Evolutionary conservation across 2,113 vertebrate species (phyloP).

Genomic region (Apodemus speciosus): DNA sequence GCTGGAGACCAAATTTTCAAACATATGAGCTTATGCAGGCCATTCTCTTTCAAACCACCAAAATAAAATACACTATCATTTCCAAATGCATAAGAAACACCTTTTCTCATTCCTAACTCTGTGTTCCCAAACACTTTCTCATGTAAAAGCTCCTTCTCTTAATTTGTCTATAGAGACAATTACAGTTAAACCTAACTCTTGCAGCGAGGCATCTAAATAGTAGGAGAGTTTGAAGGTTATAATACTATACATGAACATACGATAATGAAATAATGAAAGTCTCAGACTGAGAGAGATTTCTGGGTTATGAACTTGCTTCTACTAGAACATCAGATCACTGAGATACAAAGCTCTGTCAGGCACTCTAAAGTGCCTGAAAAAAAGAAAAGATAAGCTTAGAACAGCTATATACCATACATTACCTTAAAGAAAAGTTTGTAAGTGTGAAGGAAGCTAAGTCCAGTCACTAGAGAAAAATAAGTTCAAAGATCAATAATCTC

Average conservation of each 20-base stretch:
- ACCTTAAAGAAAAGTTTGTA: background rate
- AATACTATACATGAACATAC: background rate
- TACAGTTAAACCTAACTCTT: background rate
- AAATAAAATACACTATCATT: background rate
- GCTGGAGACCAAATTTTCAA: background rate
- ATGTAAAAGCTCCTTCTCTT: background rate
- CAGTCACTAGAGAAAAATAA: background rate
- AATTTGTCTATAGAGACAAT: background rate
- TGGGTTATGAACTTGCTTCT: background rate
- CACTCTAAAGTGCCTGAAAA: background rate
- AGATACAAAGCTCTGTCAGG: background rate
- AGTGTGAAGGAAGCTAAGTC: background rate
- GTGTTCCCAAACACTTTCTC: background rate
- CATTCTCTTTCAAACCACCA: background rate
- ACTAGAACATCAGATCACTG: background rate
- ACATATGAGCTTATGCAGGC: background rate
- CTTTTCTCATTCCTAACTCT: background rate
- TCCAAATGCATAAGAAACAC: background rate
- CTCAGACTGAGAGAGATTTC: background rate
- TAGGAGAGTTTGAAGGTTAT: background rate
- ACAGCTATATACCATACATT: background rate
- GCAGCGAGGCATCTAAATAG: background rate
- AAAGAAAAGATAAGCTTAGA: too few relatives aligned
- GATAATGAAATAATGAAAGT: constrained; percentile 11
- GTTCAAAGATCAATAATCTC: background rate